Conservation (phyloP, 2,113 vertebrate genomes). For the Casuarius casuarius region DNA sequence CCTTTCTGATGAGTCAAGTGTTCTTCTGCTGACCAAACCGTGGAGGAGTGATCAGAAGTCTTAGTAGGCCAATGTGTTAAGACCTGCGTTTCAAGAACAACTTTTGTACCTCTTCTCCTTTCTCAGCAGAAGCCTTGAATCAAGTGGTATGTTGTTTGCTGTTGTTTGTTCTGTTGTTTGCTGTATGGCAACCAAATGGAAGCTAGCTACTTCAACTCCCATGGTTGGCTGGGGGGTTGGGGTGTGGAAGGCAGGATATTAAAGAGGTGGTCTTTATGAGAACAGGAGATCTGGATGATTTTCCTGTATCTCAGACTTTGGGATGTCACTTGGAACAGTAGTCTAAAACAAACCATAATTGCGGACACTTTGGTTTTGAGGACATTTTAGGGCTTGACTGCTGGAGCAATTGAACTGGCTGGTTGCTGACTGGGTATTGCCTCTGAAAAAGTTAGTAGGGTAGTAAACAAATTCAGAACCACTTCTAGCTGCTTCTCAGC, state of each 20-base stretch:
- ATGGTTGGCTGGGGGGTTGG: neutral
- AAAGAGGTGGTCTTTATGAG: neutral
- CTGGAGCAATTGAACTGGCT: neutral
- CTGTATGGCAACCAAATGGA: neutral
- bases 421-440: neutral
- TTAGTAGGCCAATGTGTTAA: neutral
- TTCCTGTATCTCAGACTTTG: neutral
- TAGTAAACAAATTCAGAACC: neutral
- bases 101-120: neutral
- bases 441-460: neutral
- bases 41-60: neutral
- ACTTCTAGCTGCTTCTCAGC: neutral
- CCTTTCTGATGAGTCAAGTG: neutral
- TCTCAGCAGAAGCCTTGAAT: neutral
- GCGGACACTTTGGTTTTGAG: neutral
- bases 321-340: neutral
- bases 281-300: neutral
- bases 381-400: neutral
- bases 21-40: neutral
- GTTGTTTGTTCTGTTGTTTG: neutral
- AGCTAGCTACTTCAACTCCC: neutral
- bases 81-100: neutral
- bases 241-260: neutral
- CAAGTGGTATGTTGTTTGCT: neutral
- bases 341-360: neutral